phyloP scores from a whole-genome alignment of 2,888 invertebrate genomes.

The Drosophila yooni region DNA sequence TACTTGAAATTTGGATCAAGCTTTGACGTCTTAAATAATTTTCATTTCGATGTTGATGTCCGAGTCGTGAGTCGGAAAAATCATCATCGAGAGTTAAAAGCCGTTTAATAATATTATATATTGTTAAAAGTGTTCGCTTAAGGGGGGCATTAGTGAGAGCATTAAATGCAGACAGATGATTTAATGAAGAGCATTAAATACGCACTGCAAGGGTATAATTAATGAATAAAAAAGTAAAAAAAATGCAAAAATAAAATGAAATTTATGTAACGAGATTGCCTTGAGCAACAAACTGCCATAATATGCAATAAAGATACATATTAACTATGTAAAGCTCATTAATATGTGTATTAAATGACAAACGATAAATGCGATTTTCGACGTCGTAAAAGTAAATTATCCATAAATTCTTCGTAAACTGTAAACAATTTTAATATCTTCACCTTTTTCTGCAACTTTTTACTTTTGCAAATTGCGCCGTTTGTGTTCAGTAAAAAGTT shows the following conservation, averaged over 20 bases:
- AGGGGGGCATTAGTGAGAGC: neutral
- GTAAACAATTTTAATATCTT: conserved; percentile 34
- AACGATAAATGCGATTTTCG: conserved; percentile 23
- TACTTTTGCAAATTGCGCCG: conserved; percentile 37
- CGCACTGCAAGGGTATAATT: conserved; percentile 27
- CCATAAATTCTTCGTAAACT: conserved; percentile 43
- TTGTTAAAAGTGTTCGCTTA: neutral
- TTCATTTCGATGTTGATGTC: neutral
- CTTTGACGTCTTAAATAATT: neutral
- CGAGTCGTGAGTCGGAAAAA: neutral
- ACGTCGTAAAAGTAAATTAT: conserved; percentile 63
- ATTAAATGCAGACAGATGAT: neutral
- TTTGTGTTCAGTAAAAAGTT: conserved; percentile 64
- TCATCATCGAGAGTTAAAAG: neutral
- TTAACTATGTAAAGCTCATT: conserved; percentile 36
- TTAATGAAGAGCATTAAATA: neutral
- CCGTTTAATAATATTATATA: neutral
- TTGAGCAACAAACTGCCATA: conserved; percentile 63
- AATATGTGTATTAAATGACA: conserved; percentile 31
- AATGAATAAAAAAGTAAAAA: neutral
- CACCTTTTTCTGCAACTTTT: conserved; percentile 6
- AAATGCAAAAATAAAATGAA: neutral
- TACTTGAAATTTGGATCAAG: neutral
- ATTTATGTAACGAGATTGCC: conserved; percentile 28
- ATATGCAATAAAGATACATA: conserved; percentile 63